phyloP scores from a whole-genome alignment of 2,888 invertebrate species.

The Nemotelus nigrinus region DNA sequence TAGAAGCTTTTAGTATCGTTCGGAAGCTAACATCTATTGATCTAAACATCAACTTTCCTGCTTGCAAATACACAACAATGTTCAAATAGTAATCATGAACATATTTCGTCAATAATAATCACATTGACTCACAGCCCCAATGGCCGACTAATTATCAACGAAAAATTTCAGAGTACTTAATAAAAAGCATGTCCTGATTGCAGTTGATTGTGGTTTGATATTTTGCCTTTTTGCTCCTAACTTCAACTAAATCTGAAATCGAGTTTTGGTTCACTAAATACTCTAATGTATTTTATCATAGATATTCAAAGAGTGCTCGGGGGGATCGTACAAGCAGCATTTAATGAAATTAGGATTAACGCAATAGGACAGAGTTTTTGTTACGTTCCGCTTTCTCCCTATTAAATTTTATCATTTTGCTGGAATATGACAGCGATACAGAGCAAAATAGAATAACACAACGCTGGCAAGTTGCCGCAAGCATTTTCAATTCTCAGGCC shows the following conservation, averaged over 20 bases:
- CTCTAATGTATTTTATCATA: conserved; percentile 39
- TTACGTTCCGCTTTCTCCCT: conserved; percentile 29
- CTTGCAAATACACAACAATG: no score
- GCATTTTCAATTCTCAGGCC: no score
- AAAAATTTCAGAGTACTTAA: no score
- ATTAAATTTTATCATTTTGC: conserved; percentile 28
- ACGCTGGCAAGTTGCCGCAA: no score
- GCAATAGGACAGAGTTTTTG: conserved; percentile 45
- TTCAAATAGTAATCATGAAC: no score
- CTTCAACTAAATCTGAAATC: conserved; percentile 29
- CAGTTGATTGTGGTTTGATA: conserved; percentile 27
- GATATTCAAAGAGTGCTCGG: conserved; percentile 42
- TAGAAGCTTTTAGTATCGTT: no score
- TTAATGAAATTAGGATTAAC: conserved; percentile 51
- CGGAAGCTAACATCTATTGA: no score
- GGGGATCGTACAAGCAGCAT: conserved; percentile 41
- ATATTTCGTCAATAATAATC: no score
- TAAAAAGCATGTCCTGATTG: not conserved
- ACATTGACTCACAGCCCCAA: no score
- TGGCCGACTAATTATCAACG: no score
- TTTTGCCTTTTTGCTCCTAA: not conserved
- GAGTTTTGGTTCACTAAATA: conserved; percentile 36
- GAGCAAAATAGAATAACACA: no score
- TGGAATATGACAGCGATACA: not conserved
- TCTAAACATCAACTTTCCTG: no score